Evolutionary conservation across 2,797 vertebrate genomes (phyloP).

Genomic region (Myripristis jacobus): DNA sequence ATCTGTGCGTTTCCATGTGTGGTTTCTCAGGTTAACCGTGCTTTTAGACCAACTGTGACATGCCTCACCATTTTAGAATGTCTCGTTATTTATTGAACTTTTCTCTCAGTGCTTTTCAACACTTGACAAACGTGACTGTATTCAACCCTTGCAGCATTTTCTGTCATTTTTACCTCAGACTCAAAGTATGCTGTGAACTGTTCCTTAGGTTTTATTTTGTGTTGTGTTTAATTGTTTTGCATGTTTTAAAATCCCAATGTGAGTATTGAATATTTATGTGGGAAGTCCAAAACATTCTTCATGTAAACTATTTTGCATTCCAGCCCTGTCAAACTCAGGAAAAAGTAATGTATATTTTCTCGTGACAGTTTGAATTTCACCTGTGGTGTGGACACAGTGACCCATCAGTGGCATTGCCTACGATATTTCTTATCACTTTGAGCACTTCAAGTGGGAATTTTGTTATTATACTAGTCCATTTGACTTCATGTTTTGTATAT

Average conservation of each 20-base stretch:
- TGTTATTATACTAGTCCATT: slow-evolving; percentile 21
- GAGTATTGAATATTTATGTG: slow-evolving; percentile 12
- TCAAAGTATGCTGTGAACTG: slow-evolving; percentile 50
- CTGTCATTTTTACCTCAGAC: slow-evolving; percentile 55
- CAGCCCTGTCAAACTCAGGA: slow-evolving; percentile 24
- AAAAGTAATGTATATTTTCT: slow-evolving; percentile 2
- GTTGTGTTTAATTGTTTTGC: background rate
- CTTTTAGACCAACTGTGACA: slow-evolving; percentile 37
- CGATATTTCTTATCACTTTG: slow-evolving; percentile 54
- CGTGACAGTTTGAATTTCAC: slow-evolving; percentile 36
- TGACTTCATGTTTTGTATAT: background rate
- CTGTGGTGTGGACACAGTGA: background rate
- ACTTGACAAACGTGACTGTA: slow-evolving; percentile 6
- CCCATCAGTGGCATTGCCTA: slow-evolving; percentile 17
- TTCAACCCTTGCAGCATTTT: background rate
- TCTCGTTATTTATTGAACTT: slow-evolving; percentile 60
- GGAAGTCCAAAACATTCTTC: slow-evolving; percentile 19
- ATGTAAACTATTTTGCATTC: slow-evolving; percentile 2
- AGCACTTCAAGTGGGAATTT: slow-evolving; percentile 46
- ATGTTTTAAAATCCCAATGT: slow-evolving; percentile 10
- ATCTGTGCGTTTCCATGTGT: slow-evolving; percentile 42
- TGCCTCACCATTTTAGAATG: slow-evolving; percentile 45
- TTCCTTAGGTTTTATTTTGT: slow-evolving; percentile 22
- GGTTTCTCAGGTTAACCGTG: slow-evolving; percentile 7
- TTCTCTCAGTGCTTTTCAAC: slow-evolving; percentile 45